Conservation (phyloP, 2,113 vertebrate species). For the Typhlomys cinereus region DNA sequence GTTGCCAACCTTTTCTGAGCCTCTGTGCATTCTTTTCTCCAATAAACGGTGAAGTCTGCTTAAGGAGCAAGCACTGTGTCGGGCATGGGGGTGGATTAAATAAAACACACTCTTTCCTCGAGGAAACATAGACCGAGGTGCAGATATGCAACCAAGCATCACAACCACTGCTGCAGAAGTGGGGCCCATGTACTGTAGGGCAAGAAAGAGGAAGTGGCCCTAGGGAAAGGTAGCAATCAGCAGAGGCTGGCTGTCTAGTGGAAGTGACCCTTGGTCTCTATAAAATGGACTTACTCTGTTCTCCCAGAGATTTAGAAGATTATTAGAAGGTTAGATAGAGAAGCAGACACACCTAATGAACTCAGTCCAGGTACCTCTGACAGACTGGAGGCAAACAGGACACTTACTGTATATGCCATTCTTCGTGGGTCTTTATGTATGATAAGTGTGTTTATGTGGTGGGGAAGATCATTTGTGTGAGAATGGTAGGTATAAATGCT, state of each 20-base stretch:
- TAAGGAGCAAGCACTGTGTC: background rate
- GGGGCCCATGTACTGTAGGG: background rate
- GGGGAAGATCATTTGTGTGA: background rate
- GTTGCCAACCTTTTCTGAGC: constrained; percentile 23
- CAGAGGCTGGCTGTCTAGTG: background rate
- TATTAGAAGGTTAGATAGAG: background rate
- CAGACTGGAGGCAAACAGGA: background rate
- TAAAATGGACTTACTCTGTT: background rate
- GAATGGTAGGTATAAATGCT: background rate
- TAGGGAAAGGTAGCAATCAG: background rate
- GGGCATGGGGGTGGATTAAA: background rate
- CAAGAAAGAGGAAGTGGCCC: background rate
- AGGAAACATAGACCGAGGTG: background rate
- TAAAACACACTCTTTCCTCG: background rate
- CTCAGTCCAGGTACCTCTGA: background rate
- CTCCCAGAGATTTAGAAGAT: background rate
- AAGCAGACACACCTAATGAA: background rate
- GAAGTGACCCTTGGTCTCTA: background rate
- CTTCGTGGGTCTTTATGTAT: background rate
- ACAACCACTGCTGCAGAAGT: background rate
- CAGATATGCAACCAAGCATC: background rate
- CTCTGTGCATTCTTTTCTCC: background rate
- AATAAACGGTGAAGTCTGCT: background rate
- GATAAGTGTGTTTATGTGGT: background rate
- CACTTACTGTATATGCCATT: background rate